Evolutionary conservation across 2,888 invertebrate species (phyloP), one percentile per base, ranked within the genome.

Genomic region (Pycnomerus fuliginosus): DNA sequence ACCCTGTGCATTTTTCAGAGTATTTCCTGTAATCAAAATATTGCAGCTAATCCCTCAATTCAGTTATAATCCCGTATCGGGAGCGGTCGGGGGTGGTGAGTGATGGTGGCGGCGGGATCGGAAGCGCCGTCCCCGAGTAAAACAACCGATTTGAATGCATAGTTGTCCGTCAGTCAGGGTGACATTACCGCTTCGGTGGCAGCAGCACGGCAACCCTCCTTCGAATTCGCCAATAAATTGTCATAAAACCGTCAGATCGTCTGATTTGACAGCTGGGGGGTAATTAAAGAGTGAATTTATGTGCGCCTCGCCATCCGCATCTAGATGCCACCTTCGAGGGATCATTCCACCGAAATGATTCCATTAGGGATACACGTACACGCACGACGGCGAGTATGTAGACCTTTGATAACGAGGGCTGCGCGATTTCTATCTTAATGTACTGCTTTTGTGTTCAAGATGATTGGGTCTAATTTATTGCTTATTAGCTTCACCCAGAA

Each of bases 71-170:
- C n/a, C n/a, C n/a, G n/a, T n/a, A n/a, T n/a, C n/a, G n/a, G n/a
- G n/a, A n/a, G n/a, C n/a, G n/a, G n/a, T n/a, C n/a, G n/a, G n/a
- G n/a, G n/a, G n/a, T n/a, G n/a, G n/a, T 20, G 20, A 20, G 20
- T 20, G 20, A 20, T 41, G 7, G 39, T 32, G 16, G 39, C 34
- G 33, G 14, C 28, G 50, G 50, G 48, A 47, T 38, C 27, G 38
- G 44, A 40, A 44, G 47, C 48, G 45, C 66, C 41, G 48, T 16
- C 36, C 42, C 38, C 63, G 74, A 72, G 74, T 76, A 80, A 82
- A 82, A 79, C 80, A 81, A 80, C 77, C 82, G 73, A 82, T 82
- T 82, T 82, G 82, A 82, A 82, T 82, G 82, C 82, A 82, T 82
- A 77, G 80, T 78, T 79, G 81, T 82, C 81, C 77, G 81, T 82